phyloP scores from a whole-genome alignment of 2,797 vertebrate species.

The Enteromius argenteus region DNA sequence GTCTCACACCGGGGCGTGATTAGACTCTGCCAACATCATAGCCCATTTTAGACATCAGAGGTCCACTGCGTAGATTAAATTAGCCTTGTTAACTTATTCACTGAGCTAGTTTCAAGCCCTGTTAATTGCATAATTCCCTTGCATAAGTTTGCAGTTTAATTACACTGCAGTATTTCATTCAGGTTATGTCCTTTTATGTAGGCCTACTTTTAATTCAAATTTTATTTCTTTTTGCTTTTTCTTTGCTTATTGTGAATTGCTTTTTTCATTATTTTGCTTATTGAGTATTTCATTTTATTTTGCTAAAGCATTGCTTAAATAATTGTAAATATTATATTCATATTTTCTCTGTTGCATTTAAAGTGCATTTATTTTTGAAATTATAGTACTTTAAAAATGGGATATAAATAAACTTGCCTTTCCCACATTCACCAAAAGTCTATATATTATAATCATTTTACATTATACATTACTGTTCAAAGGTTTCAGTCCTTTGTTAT shows the following conservation, averaged over 20 bases:
- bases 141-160: not conserved
- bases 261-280: not conserved
- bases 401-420: not conserved
- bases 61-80: not conserved
- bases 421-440: not conserved
- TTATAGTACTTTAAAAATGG: not conserved
- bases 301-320: not conserved
- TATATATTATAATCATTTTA: not conserved
- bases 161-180: not conserved
- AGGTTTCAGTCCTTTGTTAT: not conserved
- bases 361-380: not conserved
- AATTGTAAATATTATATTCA: not conserved
- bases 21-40: not conserved
- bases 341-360: not conserved
- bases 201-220: not conserved
- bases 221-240: not conserved
- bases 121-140: not conserved
- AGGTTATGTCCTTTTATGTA: not conserved
- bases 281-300: not conserved
- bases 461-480: not conserved
- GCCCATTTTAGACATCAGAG: not conserved
- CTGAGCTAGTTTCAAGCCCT: not conserved
- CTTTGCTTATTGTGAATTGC: not conserved
- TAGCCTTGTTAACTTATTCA: slow-evolving; percentile 19
- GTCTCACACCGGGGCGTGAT: not conserved